These are phyloP conservation scores for Marasmarcha lunaedactyla DNA, from an alignment of 2,888 invertebrate genomes.

Conservation along the genomic window DNA sequence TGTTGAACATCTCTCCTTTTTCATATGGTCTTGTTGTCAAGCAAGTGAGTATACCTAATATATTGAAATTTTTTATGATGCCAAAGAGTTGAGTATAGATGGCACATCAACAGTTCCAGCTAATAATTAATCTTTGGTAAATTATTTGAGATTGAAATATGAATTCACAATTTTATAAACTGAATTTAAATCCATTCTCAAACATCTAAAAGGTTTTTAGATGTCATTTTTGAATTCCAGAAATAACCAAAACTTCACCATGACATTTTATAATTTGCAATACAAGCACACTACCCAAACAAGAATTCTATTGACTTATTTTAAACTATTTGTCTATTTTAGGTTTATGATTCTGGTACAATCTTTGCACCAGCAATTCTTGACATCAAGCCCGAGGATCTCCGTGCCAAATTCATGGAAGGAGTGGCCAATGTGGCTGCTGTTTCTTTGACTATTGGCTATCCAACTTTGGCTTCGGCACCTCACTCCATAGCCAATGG, in stretches of 20 bases:
- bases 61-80: not conserved
- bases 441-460: slow-evolving; percentile 92
- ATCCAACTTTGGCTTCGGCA: slow-evolving; percentile 96
- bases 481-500: slow-evolving; percentile 98
- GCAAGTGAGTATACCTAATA: slow-evolving; percentile 61
- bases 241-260: too few species aligned
- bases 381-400: slow-evolving; percentile 97
- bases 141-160: slow-evolving; percentile 24
- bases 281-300: too few species aligned
- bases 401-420: slow-evolving; percentile 89
- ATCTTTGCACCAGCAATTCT: slow-evolving; percentile 96
- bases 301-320: too few species aligned
- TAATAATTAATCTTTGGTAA: slow-evolving; percentile 66
- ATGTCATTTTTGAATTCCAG: too few species aligned
- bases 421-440: slow-evolving; percentile 96
- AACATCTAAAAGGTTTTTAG: too few species aligned
- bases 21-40: slow-evolving; percentile 97
- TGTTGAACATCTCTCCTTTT: slow-evolving; percentile 99
- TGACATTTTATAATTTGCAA: too few species aligned
- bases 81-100: slow-evolving; percentile 67
- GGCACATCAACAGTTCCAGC: slow-evolving; percentile 32
- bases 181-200: too few species aligned
- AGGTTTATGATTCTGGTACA: slow-evolving; percentile 98
- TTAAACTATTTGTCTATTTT: too few species aligned
- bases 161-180: not conserved